Conservation (phyloP, 64 coral and sea anemone genomes). For the Dendronephthya gigantea region DNA sequence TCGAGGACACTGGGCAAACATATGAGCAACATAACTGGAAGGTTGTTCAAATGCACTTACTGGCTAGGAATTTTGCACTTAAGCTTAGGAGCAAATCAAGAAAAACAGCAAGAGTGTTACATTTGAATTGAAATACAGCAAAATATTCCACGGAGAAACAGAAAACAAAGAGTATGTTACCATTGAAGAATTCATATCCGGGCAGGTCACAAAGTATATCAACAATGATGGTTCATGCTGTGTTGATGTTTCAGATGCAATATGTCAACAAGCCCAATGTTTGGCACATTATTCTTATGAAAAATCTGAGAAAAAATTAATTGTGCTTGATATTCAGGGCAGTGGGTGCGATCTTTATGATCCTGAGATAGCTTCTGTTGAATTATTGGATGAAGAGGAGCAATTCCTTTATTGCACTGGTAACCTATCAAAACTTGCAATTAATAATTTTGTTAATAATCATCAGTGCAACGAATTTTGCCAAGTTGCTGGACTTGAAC, state of each 20-base stretch:
- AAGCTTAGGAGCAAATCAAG: neutral
- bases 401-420: neutral
- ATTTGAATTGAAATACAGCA: neutral
- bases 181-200: neutral
- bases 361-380: neutral
- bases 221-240: too few species aligned
- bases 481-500: neutral
- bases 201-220: neutral
- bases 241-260: too few species aligned
- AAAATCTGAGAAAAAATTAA: neutral
- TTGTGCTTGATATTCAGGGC: neutral
- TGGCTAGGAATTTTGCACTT: neutral
- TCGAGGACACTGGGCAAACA: neutral
- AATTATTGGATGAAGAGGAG: neutral
- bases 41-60: neutral
- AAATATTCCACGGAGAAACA: neutral
- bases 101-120: neutral
- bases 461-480: neutral
- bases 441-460: neutral
- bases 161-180: neutral
- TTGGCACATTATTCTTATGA: neutral
- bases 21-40: neutral
- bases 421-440: neutral
- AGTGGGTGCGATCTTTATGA: neutral
- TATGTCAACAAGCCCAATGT: neutral